phyloP scores from a whole-genome alignment of 2,113 vertebrate species.

The Chlorodrepanis virens region DNA sequence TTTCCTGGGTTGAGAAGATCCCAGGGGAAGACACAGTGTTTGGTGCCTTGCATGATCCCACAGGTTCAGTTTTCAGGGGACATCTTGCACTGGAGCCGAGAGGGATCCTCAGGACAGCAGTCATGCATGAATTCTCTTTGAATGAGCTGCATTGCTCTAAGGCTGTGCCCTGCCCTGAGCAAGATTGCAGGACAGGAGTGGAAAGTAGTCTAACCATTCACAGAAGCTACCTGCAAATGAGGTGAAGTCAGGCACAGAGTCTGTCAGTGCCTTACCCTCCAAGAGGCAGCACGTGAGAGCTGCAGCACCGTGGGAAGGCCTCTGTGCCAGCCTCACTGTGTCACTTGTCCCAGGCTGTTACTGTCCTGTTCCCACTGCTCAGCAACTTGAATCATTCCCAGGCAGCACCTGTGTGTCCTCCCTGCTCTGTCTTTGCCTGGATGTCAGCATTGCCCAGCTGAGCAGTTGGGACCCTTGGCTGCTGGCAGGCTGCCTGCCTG shows the following conservation, averaged over 20 bases:
- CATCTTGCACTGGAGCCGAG: not conserved
- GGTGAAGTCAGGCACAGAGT: not conserved
- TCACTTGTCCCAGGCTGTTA: not conserved
- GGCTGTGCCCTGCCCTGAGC: not conserved
- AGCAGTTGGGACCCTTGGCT: not conserved
- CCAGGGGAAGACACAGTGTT: not conserved
- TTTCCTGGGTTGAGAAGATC: not conserved
- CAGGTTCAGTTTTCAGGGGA: not conserved
- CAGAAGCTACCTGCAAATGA: not conserved
- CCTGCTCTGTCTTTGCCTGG: not conserved
- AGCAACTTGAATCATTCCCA: not conserved
- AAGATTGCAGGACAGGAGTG: not conserved
- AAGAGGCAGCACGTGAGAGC: not conserved
- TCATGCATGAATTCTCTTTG: not conserved
- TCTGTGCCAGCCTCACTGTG: not conserved
- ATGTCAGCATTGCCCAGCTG: not conserved
- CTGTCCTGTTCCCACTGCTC: not conserved
- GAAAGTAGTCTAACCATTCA: not conserved
- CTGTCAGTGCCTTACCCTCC: not conserved
- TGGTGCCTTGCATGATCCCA: not conserved
- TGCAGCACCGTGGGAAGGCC: not conserved
- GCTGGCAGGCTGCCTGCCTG: conserved; percentile 7
- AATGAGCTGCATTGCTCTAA: not conserved
- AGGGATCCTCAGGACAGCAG: not conserved
- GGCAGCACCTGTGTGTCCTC: not conserved